phyloP scores from a whole-genome alignment of 2,113 vertebrate species.

The Cygnus atratus region DNA sequence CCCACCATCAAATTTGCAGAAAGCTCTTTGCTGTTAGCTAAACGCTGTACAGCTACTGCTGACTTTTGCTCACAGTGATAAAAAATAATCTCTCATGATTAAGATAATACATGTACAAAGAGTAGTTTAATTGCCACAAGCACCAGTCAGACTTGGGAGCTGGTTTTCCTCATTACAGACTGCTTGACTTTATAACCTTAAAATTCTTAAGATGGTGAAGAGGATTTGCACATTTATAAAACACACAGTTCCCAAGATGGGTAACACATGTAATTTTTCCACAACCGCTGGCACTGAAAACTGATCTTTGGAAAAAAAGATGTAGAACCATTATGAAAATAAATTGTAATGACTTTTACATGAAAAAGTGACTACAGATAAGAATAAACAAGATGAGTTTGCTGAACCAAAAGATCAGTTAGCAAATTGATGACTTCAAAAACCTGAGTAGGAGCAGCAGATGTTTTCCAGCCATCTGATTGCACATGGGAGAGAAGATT shows the following conservation, averaged over 20 bases:
- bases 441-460: constrained; percentile 46
- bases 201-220: not conserved
- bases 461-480: constrained; percentile 51
- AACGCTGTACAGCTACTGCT: not conserved
- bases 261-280: not conserved
- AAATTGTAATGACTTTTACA: constrained; percentile 3
- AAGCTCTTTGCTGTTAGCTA: not conserved
- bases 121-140: not conserved
- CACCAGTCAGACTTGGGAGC: not conserved
- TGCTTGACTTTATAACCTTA: not conserved
- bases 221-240: not conserved
- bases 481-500: constrained; percentile 3
- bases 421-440: constrained; percentile 18
- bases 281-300: not conserved
- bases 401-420: not conserved
- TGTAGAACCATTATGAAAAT: not conserved
- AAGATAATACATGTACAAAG: not conserved
- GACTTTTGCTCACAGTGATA: not conserved
- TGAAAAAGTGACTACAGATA: not conserved
- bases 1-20: not conserved
- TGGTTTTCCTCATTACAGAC: not conserved
- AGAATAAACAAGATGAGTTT: constrained; percentile 31
- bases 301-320: constrained; percentile 5
- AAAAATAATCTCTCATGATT: not conserved
- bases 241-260: not conserved